Percentiles rank a stretch among this genome's conserved stretches.
Evolutionary conservation across 1,140 invertebrate species (phyloP).

Genomic region (Aphaenogaster floridana): DNA sequence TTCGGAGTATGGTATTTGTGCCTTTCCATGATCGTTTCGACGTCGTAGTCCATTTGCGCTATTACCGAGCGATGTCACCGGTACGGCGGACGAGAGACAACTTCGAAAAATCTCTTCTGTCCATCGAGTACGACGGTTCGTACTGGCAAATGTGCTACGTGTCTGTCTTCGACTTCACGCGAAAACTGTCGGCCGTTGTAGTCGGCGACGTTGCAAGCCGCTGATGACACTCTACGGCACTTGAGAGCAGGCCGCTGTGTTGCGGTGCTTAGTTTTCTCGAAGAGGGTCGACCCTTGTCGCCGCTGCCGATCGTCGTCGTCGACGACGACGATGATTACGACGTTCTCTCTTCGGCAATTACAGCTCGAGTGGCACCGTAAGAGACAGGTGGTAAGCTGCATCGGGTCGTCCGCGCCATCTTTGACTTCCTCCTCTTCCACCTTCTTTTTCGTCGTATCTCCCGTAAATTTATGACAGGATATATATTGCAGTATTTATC

Average conservation of each 20-base stretch:
- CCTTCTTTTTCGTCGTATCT: conserved; percentile 42
- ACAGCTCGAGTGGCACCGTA: conserved; percentile 76
- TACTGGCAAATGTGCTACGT: conserved; percentile 71
- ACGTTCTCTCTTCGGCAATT: conserved; percentile 79
- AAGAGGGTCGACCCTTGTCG: conserved; percentile 72
- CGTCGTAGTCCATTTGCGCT: conserved; percentile 44
- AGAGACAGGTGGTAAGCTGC: conserved; percentile 79
- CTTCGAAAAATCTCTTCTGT: conserved; percentile 68
- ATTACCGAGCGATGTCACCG: conserved; percentile 69
- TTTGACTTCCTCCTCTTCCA: conserved; percentile 55
- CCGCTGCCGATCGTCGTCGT: conserved; percentile 64
- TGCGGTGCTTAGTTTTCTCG: conserved; percentile 69
- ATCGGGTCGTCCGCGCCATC: conserved; percentile 65
- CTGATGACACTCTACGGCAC: conserved; percentile 76
- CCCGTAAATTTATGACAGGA: conserved; percentile 65
- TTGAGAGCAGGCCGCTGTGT: conserved; percentile 64
- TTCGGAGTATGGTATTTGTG: neutral
- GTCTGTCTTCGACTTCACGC: conserved; percentile 65
- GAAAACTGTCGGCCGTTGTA: conserved; percentile 77
- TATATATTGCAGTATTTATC: conserved; percentile 61
- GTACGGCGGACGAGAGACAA: conserved; percentile 65
- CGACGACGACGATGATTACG: conserved; percentile 70
- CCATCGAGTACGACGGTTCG: conserved; percentile 63
- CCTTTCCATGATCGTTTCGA: conserved; percentile 10
- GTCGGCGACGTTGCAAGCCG: conserved; percentile 74